A percentile compares a stretch with the other conserved stretches of the same genome.
Conservation (phyloP, 2,113 vertebrate species). For the Microtus pennsylvanicus region DNA sequence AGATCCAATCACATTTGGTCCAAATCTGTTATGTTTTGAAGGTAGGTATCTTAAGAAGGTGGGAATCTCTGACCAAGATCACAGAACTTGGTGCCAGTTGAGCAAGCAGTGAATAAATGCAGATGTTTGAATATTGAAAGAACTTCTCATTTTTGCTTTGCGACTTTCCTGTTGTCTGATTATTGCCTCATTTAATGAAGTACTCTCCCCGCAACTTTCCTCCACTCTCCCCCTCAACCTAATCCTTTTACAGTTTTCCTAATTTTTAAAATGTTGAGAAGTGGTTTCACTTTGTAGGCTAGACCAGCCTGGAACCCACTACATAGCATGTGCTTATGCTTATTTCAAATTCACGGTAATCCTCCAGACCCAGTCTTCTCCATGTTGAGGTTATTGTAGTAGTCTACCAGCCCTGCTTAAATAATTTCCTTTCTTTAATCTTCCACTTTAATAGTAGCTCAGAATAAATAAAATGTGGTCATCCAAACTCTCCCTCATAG, state of each 20-base stretch:
- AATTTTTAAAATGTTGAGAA: neutral
- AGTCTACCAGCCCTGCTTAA: neutral
- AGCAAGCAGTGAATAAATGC: rapidly evolving
- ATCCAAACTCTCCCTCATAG: neutral
- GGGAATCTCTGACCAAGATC: neutral
- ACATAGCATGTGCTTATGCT: neutral
- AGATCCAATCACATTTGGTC: rapidly evolving
- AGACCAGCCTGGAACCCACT: neutral
- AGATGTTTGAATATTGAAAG: no score
- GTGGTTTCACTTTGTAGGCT: neutral
- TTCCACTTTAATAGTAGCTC: neutral
- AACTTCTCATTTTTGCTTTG: neutral
- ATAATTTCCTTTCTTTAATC: conserved; percentile 2
- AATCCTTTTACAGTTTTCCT: neutral
- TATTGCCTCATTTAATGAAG: neutral
- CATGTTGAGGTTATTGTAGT: neutral
- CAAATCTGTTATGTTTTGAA: neutral
- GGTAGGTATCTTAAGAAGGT: neutral
- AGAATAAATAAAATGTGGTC: conserved; percentile 52
- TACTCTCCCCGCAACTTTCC: neutral
- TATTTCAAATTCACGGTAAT: neutral
- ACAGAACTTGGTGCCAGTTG: neutral
- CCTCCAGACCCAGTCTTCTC: neutral
- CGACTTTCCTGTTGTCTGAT: neutral
- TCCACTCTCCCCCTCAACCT: neutral